phyloP scores from a whole-genome alignment of 2,888 invertebrate species.

The Chrysina gloriosa region DNA sequence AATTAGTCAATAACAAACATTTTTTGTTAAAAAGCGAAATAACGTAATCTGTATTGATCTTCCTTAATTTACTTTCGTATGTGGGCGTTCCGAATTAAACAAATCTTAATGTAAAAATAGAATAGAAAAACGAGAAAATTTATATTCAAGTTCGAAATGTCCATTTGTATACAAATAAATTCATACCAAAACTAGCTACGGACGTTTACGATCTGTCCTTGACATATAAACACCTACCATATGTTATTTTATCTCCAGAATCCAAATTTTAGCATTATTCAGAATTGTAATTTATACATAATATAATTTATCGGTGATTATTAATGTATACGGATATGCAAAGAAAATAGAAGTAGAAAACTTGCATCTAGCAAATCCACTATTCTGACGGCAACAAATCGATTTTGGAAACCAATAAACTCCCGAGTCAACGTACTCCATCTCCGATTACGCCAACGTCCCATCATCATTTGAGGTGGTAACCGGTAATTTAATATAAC shows the following conservation, averaged over 20 bases:
- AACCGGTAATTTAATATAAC: constrained; percentile 24
- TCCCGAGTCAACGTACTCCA: not conserved
- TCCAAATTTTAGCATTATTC: no score
- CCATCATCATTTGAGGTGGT: not conserved
- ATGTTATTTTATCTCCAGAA: not conserved
- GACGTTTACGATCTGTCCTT: not conserved
- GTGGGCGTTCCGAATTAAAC: no score
- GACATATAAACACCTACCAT: not conserved
- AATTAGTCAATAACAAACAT: no score
- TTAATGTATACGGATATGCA: not conserved
- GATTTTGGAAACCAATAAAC: constrained; percentile 15
- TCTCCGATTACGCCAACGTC: not conserved
- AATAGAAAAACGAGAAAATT: not conserved
- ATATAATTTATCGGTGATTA: not conserved
- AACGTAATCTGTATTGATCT: no score
- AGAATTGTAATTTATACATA: not conserved
- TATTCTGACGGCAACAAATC: not conserved
- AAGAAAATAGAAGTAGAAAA: not conserved
- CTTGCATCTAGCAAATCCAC: not conserved
- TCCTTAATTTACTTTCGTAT: no score
- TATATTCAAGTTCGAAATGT: not conserved
- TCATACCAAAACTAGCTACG: constrained; percentile 1
- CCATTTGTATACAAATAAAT: not conserved
- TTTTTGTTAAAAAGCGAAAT: no score
- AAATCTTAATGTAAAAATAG: not conserved